Evolutionary conservation across 2,113 vertebrate species (phyloP).

Genomic region (Marmota flaviventris): DNA sequence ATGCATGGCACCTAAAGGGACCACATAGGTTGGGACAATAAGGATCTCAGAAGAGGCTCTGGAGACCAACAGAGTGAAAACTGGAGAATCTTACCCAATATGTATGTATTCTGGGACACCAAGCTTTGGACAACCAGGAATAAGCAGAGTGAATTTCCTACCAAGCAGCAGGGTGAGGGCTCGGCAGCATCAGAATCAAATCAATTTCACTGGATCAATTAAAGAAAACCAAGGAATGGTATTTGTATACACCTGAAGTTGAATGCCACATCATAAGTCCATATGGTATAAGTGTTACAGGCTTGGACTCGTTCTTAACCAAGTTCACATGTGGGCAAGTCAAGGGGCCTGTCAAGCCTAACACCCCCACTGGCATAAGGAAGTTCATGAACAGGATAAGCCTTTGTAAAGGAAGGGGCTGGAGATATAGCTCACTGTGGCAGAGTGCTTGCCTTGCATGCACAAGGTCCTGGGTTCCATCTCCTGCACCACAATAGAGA

Average conservation of each 20-base stretch:
- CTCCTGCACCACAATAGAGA: neutral
- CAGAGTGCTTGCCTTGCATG: neutral
- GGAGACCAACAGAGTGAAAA: neutral
- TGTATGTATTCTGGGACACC: neutral
- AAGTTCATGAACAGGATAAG: neutral
- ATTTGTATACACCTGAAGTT: neutral
- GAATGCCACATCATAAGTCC: too few species aligned
- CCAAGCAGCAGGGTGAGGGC: neutral
- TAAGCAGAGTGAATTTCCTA: neutral
- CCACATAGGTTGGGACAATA: neutral
- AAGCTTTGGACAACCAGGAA: neutral
- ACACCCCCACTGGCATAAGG: neutral
- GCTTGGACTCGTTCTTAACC: neutral
- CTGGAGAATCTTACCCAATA: neutral
- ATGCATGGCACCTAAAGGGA: neutral
- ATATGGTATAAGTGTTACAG: neutral
- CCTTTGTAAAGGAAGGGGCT: neutral
- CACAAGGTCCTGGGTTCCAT: neutral
- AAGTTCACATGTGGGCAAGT: neutral
- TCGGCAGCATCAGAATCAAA: neutral
- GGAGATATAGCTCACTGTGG: neutral
- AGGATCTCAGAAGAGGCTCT: neutral
- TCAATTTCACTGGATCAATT: neutral
- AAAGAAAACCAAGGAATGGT: neutral
- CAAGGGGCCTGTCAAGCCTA: neutral